These are phyloP conservation scores for Musca vetustissima DNA, from an alignment of 1,140 invertebrate genomes.

Conservation along the genomic window DNA sequence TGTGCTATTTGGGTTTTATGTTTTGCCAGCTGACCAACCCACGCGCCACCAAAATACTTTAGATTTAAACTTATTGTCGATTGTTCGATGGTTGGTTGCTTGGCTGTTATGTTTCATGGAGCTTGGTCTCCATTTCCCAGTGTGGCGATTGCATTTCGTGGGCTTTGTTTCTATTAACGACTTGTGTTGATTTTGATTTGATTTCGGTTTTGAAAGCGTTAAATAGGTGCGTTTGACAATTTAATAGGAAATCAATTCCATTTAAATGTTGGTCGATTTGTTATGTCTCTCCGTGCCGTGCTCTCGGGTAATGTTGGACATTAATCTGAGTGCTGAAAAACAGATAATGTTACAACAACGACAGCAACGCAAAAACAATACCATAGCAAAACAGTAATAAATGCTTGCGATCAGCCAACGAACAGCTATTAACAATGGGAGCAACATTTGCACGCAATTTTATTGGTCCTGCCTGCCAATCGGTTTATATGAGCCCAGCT, in stretches of 20 bases:
- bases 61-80: too few species aligned
- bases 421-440: constrained; percentile 10
- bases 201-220: constrained; percentile 9
- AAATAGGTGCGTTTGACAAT: constrained; percentile 24
- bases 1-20: not conserved
- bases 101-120: too few species aligned
- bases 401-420: not conserved
- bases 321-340: constrained; percentile 20
- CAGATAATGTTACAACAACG: constrained; percentile 13
- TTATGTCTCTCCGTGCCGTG: not conserved
- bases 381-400: too few species aligned
- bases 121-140: too few species aligned
- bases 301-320: constrained; percentile 3
- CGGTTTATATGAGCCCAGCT: too few species aligned
- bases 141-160: too few species aligned
- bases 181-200: not conserved
- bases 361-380: not conserved
- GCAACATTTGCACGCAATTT: constrained; percentile 19
- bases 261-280: constrained; percentile 4
- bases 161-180: not conserved
- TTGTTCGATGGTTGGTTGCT: too few species aligned
- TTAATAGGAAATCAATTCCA: constrained; percentile 23
- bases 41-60: not conserved
- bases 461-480: too few species aligned
- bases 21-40: constrained; percentile 18